These are phyloP conservation scores for Pharmacophagus antenor DNA, from an alignment of 2,888 invertebrate genomes.

Conservation along the genomic window DNA sequence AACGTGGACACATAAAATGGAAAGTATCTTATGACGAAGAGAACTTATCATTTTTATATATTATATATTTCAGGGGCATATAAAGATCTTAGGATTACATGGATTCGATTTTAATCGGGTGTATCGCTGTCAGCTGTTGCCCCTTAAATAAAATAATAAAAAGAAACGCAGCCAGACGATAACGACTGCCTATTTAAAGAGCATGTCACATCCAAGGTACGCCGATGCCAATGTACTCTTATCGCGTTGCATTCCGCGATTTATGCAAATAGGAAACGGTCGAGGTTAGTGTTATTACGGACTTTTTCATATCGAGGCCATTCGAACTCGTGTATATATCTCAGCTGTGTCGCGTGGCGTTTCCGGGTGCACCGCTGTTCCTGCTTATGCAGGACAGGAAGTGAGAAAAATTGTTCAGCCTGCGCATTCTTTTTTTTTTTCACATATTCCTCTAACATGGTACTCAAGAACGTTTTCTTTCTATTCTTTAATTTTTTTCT, in stretches of 20 bases:
- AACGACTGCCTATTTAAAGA: background rate
- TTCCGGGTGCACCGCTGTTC: slow-evolving; percentile 11
- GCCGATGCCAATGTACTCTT: slow-evolving; percentile 15
- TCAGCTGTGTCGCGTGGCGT: background rate
- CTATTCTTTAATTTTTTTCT: too few species aligned
- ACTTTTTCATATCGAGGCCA: slow-evolving; percentile 7
- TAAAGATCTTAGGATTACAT: too few species aligned
- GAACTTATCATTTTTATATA: too few species aligned
- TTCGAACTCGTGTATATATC: background rate
- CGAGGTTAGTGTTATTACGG: slow-evolving; percentile 12
- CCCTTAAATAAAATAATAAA: background rate
- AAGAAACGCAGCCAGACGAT: too few species aligned
- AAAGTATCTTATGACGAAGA: too few species aligned
- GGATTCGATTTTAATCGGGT: background rate
- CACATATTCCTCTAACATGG: background rate
- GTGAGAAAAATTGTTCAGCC: background rate
- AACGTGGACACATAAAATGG: too few species aligned
- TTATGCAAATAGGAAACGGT: slow-evolving; percentile 25
- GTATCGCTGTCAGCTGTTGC: background rate
- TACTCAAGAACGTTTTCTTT: background rate
- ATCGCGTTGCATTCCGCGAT: slow-evolving; percentile 23
- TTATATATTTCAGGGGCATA: too few species aligned
- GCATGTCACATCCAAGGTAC: slow-evolving; percentile 3
- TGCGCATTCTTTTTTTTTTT: too few species aligned
- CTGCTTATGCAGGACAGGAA: slow-evolving; percentile 5